Conservation (phyloP, 2,113 vertebrate species). For the Nothobranchius kuhntae region DNA sequence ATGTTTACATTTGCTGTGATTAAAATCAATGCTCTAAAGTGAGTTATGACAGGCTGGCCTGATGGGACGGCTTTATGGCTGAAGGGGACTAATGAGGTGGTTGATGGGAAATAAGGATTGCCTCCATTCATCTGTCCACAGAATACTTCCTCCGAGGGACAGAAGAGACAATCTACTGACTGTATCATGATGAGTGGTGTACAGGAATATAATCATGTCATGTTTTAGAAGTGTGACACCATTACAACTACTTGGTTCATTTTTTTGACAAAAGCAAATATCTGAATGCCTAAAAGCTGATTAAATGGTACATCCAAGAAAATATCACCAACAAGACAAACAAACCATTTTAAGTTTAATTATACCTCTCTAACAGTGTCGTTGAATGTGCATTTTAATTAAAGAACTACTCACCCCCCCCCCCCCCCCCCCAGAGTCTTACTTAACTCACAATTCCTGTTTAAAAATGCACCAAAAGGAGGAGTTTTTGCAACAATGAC, state of each 20-base stretch:
- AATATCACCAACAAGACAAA: neutral
- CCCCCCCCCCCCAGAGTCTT: too few relatives aligned
- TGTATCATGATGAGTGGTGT: neutral
- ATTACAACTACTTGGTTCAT: neutral
- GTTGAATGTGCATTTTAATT: too few relatives aligned
- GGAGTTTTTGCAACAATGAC: too few relatives aligned
- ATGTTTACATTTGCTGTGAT: conserved; percentile 90
- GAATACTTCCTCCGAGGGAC: conserved; percentile 58
- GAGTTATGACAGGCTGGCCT: conserved; percentile 80
- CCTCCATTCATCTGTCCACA: conserved; percentile 74
- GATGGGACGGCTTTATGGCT: conserved; percentile 81
- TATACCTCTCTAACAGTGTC: too few relatives aligned
- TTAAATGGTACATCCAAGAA: neutral
- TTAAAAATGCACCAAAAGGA: too few relatives aligned
- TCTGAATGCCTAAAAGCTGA: neutral
- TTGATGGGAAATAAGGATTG: conserved; percentile 77
- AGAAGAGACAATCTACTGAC: conserved; percentile 15
- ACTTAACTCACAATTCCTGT: too few relatives aligned
- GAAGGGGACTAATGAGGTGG: conserved; percentile 80
- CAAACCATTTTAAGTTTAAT: neutral
- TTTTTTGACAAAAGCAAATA: neutral
- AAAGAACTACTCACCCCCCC: too few relatives aligned
- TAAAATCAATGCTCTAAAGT: conserved; percentile 87
- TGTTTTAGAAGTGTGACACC: neutral
- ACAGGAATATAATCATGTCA: neutral